Percentiles rank a stretch among this genome's conserved stretches.
Evolutionary conservation across 64 coral and sea anemone genomes (phyloP).

Genomic region (Stichodactyla helianthus): DNA sequence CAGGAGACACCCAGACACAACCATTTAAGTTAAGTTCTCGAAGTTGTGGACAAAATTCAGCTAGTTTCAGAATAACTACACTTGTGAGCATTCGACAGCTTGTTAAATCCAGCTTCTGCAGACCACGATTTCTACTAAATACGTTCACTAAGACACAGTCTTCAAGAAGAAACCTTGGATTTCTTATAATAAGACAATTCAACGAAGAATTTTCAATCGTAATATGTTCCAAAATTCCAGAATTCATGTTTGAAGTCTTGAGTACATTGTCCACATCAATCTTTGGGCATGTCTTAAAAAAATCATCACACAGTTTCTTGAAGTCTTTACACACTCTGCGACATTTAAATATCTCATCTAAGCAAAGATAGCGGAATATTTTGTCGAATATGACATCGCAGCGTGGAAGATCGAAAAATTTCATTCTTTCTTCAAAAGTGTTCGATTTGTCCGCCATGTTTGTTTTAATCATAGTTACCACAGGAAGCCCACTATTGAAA

Average conservation of each 20-base stretch:
- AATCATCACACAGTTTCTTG: slow-evolving; percentile 4
- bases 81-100: slow-evolving; percentile 14
- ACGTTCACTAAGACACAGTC: slow-evolving; percentile 3
- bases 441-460: slow-evolving; percentile 17
- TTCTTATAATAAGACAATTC: neutral
- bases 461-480: neutral
- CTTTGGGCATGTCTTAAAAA: neutral
- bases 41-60: slow-evolving; percentile 5
- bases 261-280: neutral
- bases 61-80: slow-evolving; percentile 16
- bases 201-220: neutral
- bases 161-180: slow-evolving; percentile 4
- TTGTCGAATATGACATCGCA: slow-evolving; percentile 2
- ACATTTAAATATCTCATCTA: slow-evolving; percentile 23
- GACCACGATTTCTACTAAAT: neutral
- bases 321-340: slow-evolving; percentile 14
- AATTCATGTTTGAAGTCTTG: neutral
- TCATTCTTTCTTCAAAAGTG: neutral
- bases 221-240: neutral
- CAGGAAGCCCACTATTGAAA: neutral
- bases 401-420: slow-evolving; percentile 9
- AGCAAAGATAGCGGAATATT: neutral
- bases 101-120: neutral
- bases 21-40: neutral
- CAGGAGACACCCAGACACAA: slow-evolving; percentile 9